A percentile compares a stretch with the other conserved stretches of the same genome.
These are phyloP conservation scores for Paelopatides confundens DNA, from an alignment of 53 echinoderm and acorn worm species.

Conservation along the genomic window DNA sequence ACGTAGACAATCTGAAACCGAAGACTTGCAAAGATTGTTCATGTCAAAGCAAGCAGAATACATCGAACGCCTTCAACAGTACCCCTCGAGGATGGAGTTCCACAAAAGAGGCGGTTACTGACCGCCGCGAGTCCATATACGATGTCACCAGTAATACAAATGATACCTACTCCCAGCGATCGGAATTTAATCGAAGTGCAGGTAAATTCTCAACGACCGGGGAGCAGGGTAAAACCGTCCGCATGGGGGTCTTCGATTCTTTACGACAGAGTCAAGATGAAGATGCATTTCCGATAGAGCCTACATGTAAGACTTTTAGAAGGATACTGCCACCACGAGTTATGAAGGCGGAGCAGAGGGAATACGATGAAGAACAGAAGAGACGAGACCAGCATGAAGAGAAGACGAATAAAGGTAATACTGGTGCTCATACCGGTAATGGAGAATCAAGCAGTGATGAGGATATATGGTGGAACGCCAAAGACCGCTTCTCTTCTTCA, in stretches of 20 bases:
- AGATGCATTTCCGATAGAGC: neutral
- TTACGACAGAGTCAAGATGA: neutral
- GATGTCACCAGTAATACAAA: neutral
- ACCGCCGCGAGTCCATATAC: neutral
- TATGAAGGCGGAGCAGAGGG: neutral
- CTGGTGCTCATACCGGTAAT: too few species aligned
- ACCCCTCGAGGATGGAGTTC: neutral
- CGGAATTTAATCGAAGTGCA: neutral
- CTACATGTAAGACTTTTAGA: neutral
- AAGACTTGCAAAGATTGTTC: neutral
- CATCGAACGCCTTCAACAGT: neutral
- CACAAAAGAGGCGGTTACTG: neutral
- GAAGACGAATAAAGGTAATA: too few species aligned
- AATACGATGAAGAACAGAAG: neutral
- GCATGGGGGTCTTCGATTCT: neutral
- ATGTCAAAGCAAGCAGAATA: neutral
- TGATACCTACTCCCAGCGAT: neutral
- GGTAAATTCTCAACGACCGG: neutral
- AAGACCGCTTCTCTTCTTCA: conserved; percentile 12
- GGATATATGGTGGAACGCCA: conserved; percentile 11
- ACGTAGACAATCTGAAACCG: neutral
- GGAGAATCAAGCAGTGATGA: conserved; percentile 13
- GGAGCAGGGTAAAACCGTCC: neutral
- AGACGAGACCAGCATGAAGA: neutral
- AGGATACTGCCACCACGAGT: neutral